These are phyloP conservation scores for Odontothrips loti DNA, from an alignment of 2,888 invertebrate species.

Conservation along the genomic window DNA sequence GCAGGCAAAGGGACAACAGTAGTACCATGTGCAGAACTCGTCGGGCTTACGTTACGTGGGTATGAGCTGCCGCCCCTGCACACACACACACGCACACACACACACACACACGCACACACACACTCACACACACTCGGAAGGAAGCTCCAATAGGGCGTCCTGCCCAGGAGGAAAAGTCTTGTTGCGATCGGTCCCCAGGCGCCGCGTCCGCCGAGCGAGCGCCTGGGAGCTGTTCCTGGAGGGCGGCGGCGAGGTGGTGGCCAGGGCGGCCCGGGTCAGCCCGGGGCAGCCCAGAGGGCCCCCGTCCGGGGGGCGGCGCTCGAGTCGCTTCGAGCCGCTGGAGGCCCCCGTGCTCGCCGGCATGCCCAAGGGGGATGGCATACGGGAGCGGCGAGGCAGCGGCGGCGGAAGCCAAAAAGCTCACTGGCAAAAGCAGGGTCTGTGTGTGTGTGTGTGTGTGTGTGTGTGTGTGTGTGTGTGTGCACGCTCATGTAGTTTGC, in stretches of 20 bases:
- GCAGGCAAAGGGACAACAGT: too few relatives aligned
- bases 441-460: background rate
- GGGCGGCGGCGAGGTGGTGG: background rate
- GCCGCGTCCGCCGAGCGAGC: background rate
- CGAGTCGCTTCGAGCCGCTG: background rate
- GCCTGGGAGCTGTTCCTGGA: background rate
- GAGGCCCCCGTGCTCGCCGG: background rate
- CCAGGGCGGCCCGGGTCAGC: background rate
- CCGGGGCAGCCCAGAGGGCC: background rate
- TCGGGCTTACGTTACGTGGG: too few relatives aligned
- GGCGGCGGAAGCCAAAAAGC: background rate
- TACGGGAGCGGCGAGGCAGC: background rate
- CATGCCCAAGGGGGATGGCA: background rate
- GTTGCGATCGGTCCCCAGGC: background rate
- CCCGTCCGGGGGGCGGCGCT: background rate
- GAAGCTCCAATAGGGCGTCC: too few relatives aligned
- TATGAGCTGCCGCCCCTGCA: too few relatives aligned
- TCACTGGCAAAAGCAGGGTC: background rate
- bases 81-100: too few relatives aligned
- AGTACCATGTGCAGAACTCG: too few relatives aligned
- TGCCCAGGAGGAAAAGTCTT: too few relatives aligned
- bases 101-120: too few relatives aligned
- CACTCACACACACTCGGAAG: too few relatives aligned
- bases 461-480: too few relatives aligned
- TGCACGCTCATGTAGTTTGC: slow-evolving; percentile 1